These are phyloP conservation scores for Sula dactylatra DNA, from an alignment of 2,113 vertebrate genomes.

Conservation along the genomic window DNA sequence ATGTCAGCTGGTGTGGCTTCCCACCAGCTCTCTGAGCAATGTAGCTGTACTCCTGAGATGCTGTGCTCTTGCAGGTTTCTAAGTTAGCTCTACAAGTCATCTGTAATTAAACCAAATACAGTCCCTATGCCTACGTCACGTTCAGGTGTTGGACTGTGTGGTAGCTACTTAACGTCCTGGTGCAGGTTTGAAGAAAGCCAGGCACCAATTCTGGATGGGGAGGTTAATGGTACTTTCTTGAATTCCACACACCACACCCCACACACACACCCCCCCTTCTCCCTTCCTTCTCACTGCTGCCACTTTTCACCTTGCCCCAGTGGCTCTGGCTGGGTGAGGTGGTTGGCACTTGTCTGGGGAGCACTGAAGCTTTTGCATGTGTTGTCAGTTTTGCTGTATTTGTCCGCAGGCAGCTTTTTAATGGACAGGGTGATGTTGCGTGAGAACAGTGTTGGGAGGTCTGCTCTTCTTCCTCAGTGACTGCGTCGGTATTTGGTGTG, in stretches of 20 bases:
- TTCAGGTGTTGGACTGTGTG: background rate
- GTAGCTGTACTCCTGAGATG: background rate
- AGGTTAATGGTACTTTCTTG: background rate
- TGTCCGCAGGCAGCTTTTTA: background rate
- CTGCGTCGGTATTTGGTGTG: fast-evolving
- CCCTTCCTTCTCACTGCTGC: background rate
- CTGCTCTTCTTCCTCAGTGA: background rate
- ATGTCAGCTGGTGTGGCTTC: background rate
- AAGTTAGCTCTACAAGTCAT: background rate
- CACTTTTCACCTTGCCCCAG: background rate
- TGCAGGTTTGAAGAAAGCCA: background rate
- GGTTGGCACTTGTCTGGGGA: background rate
- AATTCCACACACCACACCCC: too few relatives aligned
- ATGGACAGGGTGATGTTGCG: background rate
- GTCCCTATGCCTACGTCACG: fast-evolving
- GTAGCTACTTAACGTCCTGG: background rate
- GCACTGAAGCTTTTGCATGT: background rate
- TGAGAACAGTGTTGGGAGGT: background rate
- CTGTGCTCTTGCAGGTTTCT: background rate
- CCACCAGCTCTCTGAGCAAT: background rate
- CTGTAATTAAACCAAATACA: background rate
- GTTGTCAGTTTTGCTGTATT: background rate
- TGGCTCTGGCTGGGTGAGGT: background rate
- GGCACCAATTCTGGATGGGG: background rate
- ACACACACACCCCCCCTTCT: too few relatives aligned